A percentile compares a stretch with the other conserved stretches of the same genome.
Evolutionary conservation across 1,140 invertebrate species (phyloP).

Genomic region (Lepidurus couesii): DNA sequence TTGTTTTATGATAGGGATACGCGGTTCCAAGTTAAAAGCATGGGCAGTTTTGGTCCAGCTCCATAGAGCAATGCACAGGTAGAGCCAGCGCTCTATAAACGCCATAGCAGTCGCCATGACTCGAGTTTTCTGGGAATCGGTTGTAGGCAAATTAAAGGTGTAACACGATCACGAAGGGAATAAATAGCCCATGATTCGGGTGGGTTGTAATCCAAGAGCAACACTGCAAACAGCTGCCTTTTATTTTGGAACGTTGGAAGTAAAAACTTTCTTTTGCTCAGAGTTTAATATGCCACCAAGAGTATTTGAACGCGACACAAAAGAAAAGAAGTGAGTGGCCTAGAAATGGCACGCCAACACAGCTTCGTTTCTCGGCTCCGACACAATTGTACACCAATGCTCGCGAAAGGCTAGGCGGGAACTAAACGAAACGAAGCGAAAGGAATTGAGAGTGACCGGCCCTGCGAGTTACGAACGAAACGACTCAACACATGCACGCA

Average conservation of each 20-base stretch:
- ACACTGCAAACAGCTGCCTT: neutral
- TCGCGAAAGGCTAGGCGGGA: neutral
- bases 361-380: neutral
- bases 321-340: constrained; percentile 1
- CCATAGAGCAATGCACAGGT: constrained; percentile 21
- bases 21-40: constrained; percentile 73
- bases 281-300: constrained; percentile 1
- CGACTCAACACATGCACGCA: neutral
- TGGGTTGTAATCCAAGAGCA: neutral
- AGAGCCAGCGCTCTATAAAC: constrained; percentile 1
- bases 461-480: neutral
- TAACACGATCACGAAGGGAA: neutral
- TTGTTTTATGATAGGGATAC: constrained; percentile 73
- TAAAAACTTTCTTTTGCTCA: neutral
- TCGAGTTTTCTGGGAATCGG: neutral
- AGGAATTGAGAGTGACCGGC: neutral
- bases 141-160: neutral
- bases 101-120: neutral
- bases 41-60: constrained; percentile 33
- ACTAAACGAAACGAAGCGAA: constrained; percentile 1
- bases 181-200: neutral
- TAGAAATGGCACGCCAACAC: neutral
- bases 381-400: neutral
- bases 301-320: neutral
- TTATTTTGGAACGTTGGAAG: neutral